Conservation (phyloP, 1,140 invertebrate species). For the Eciton burchellii region DNA sequence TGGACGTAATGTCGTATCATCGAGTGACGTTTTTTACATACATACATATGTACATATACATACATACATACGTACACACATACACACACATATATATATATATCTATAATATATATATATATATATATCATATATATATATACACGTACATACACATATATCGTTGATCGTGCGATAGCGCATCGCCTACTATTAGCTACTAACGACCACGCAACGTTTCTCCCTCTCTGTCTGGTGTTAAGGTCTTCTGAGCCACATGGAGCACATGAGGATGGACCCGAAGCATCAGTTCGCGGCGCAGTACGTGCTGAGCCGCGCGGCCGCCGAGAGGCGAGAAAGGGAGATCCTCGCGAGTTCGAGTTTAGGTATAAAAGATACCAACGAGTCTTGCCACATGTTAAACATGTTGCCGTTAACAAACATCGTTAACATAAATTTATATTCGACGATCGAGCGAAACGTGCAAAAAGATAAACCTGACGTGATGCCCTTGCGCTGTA, state of each 20-base stretch:
- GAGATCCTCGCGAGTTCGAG: slow-evolving; percentile 91
- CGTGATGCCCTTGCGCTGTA: slow-evolving; percentile 66
- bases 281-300: slow-evolving; percentile 98
- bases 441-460: neutral
- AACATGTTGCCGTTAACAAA: too few species aligned
- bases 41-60: too few species aligned
- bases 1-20: too few species aligned
- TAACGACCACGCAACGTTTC: slow-evolving; percentile 38
- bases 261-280: slow-evolving; percentile 98
- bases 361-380: slow-evolving; percentile 79
- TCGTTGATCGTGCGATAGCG: neutral
- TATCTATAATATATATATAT: too few species aligned
- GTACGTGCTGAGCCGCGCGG: slow-evolving; percentile 95
- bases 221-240: slow-evolving; percentile 75
- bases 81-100: too few species aligned
- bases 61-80: too few species aligned
- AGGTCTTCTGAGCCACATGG: slow-evolving; percentile 97
- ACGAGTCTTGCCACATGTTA: slow-evolving; percentile 3
- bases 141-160: too few species aligned
- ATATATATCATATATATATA: too few species aligned
- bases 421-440: neutral
- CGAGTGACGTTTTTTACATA: too few species aligned
- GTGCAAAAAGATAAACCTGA: too few species aligned
- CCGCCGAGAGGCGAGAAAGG: slow-evolving; percentile 94
- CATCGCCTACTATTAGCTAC: neutral